Conservation (phyloP, 1,140 invertebrate species). For the Drosophila nigrodunni region DNA sequence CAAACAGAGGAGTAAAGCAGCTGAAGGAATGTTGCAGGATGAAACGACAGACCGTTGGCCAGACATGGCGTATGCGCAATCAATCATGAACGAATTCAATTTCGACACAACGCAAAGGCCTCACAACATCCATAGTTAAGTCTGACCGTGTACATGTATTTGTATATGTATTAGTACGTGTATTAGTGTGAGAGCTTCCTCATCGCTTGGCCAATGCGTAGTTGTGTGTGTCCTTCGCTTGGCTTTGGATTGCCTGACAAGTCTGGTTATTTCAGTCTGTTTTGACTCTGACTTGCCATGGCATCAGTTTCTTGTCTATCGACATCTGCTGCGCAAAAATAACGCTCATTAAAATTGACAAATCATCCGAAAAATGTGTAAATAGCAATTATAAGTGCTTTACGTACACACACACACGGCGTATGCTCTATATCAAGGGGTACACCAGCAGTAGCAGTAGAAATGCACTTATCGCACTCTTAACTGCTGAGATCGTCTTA, state of each 20-base stretch:
- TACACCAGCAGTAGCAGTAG: neutral
- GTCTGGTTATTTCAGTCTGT: neutral
- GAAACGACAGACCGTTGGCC: conserved; percentile 6
- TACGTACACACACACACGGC: conserved; percentile 39
- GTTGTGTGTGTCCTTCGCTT: conserved; percentile 34
- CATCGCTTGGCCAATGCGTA: conserved; percentile 33
- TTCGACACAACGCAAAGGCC: conserved; percentile 54
- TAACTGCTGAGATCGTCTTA: neutral
- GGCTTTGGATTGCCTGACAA: conserved; percentile 14
- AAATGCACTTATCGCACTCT: neutral
- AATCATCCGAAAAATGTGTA: conserved; percentile 80
- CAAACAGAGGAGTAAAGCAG: neutral
- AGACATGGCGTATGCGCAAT: conserved; percentile 64
- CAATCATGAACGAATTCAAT: conserved; percentile 81
- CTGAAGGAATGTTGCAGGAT: no score
- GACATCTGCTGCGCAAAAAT: conserved; percentile 62
- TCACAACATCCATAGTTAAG: conserved; percentile 20
- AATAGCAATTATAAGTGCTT: conserved; percentile 67
- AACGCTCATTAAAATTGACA: conserved; percentile 80
- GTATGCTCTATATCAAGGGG: conserved; percentile 40
- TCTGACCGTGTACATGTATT: neutral
- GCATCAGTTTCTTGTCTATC: conserved; percentile 55
- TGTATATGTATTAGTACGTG: conserved; percentile 3
- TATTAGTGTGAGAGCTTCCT: conserved; percentile 7
- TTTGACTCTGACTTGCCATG: conserved; percentile 13